Evolutionary conservation across 2,113 vertebrate genomes (phyloP).

Genomic region (Hystrix cristata): DNA sequence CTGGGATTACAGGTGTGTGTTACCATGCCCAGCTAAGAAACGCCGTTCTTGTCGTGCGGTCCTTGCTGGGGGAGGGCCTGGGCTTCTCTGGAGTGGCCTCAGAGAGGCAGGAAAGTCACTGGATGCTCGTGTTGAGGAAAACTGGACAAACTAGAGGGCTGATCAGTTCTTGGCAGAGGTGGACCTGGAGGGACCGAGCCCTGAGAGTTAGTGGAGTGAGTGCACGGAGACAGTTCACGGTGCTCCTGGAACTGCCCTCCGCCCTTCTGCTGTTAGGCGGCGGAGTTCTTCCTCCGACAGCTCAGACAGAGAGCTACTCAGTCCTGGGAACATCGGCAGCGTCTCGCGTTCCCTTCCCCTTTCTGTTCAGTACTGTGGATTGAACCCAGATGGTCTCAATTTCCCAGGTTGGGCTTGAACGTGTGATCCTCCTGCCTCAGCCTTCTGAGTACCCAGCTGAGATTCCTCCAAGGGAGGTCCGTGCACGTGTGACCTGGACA

Average conservation of each 20-base stretch:
- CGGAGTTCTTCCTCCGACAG: background rate
- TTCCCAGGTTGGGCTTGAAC: background rate
- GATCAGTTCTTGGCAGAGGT: background rate
- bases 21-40: background rate
- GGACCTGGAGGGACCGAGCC: background rate
- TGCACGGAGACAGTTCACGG: background rate
- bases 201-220: background rate
- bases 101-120: background rate
- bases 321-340: no score
- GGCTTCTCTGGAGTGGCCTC: background rate
- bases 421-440: background rate
- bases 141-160: background rate
- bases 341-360: background rate
- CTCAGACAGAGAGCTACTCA: no score
- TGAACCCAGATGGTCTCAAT: background rate
- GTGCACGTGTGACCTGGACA: background rate
- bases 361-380: background rate
- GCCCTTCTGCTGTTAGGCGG: background rate
- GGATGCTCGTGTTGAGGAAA: background rate
- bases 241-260: background rate
- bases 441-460: no score
- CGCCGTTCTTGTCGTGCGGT: no score
- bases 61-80: background rate
- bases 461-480: background rate
- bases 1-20: background rate